A percentile compares a stretch with the other conserved stretches of the same genome.
Conservation (phyloP, 2,797 vertebrate genomes). For the Erpetoichthys calabaricus region DNA sequence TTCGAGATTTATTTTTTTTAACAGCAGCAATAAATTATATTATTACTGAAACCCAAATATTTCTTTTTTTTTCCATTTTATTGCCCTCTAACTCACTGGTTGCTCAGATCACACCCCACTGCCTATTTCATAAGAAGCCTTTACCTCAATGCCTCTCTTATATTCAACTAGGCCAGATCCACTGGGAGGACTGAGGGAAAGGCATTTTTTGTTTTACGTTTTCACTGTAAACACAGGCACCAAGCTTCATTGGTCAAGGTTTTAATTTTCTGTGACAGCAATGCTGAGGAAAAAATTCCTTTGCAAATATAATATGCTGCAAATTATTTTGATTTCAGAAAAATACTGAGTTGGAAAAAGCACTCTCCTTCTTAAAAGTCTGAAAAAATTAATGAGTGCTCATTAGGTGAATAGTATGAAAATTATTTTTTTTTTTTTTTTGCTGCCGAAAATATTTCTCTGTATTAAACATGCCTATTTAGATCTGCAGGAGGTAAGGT, state of each 20-base stretch:
- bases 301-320: not conserved
- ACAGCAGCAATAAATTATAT: not conserved
- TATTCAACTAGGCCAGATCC: constrained; percentile 29
- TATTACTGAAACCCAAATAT: not conserved
- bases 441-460: too few species aligned
- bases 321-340: not conserved
- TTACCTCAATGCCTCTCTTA: constrained; percentile 29
- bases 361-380: too few species aligned
- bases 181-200: constrained; percentile 18
- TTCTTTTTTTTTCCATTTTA: not conserved
- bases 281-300: constrained; percentile 1
- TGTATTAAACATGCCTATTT: too few species aligned
- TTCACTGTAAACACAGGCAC: constrained; percentile 3
- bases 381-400: too few species aligned
- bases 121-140: constrained; percentile 29
- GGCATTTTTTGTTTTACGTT: not conserved
- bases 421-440: too few species aligned
- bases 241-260: not conserved
- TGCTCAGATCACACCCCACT: constrained; percentile 16
- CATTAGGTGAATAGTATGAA: too few species aligned
- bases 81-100: not conserved
- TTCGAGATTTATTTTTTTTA: not conserved
- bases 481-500: too few species aligned
- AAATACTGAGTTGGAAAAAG: not conserved
- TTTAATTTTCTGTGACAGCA: not conserved